Percentiles rank a stretch among this genome's conserved stretches.
These are phyloP conservation scores for Ooceraea biroi DNA, from an alignment of 1,140 invertebrate genomes.

Conservation along the genomic window DNA sequence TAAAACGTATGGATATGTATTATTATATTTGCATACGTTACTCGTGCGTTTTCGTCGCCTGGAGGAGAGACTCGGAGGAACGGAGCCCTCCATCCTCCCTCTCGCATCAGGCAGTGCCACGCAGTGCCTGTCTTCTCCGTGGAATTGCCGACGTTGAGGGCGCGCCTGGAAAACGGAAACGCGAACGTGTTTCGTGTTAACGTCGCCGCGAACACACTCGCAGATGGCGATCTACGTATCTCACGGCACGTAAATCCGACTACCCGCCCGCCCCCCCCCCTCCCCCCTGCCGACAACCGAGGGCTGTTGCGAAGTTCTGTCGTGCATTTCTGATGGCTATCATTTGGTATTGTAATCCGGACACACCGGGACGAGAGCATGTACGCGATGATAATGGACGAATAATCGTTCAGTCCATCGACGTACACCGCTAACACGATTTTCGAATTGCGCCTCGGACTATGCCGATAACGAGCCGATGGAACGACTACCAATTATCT, in stretches of 20 bases:
- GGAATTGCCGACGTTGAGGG: conserved; percentile 48
- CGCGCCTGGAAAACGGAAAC: conserved; percentile 54
- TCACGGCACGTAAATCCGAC: conserved; percentile 51
- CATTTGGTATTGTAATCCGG: conserved; percentile 52
- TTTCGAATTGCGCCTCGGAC: conserved; percentile 54
- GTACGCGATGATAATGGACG: conserved; percentile 61
- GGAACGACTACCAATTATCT: conserved; percentile 57
- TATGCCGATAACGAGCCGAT: conserved; percentile 47
- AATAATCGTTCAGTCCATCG: conserved; percentile 52
- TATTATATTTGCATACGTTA: conserved; percentile 58
- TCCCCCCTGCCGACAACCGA: conserved; percentile 8
- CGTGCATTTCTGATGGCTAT: conserved; percentile 64
- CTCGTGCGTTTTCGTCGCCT: conserved; percentile 60
- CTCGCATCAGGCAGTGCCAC: conserved; percentile 60
- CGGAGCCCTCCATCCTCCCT: neutral
- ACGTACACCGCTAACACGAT: conserved; percentile 55
- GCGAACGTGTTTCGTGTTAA: conserved; percentile 66
- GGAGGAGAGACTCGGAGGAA: conserved; percentile 45
- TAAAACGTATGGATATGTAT: conserved; percentile 14
- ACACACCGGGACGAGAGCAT: conserved; percentile 53
- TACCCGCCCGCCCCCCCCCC: neutral
- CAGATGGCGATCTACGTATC: conserved; percentile 43
- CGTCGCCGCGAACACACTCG: conserved; percentile 47
- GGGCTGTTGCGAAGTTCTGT: conserved; percentile 62
- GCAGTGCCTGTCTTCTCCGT: conserved; percentile 63